These are phyloP conservation scores for Chascanopsetta lugubris DNA, from an alignment of 2,113 vertebrate genomes.

Conservation along the genomic window DNA sequence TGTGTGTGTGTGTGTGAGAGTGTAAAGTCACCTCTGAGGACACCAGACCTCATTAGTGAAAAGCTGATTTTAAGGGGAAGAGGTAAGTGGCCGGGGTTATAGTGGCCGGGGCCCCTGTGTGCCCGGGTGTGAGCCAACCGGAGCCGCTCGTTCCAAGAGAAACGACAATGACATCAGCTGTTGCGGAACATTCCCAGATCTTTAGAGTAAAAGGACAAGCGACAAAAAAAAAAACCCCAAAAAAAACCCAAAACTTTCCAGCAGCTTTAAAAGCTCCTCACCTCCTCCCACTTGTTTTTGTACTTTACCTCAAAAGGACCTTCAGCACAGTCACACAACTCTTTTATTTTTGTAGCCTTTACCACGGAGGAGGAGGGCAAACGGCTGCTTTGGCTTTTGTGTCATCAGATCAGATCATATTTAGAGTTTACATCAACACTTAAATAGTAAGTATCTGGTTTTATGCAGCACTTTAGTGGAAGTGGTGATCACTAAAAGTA, in stretches of 20 bases:
- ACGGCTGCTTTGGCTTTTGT: background rate
- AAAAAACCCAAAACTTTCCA: background rate
- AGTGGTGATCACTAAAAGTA: too few relatives aligned
- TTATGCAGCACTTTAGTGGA: too few relatives aligned
- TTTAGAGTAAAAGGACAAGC: too few relatives aligned
- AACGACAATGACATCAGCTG: background rate
- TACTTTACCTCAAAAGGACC: background rate
- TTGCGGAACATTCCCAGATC: constrained; percentile 1
- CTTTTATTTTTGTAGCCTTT: background rate
- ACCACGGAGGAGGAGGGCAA: background rate
- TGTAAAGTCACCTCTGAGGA: constrained; percentile 42
- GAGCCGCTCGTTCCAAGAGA: background rate
- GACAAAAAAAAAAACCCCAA: too few relatives aligned
- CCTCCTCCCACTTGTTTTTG: background rate
- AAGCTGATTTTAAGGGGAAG: constrained; percentile 34
- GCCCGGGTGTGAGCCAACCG: background rate
- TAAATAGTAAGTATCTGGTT: too few relatives aligned
- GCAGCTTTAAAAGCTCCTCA: background rate
- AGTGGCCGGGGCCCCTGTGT: constrained; percentile 5
- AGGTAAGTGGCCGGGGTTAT: constrained; percentile 14
- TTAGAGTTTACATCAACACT: too few relatives aligned
- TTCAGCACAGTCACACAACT: background rate
- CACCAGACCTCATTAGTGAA: constrained; percentile 34
- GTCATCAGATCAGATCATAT: background rate
- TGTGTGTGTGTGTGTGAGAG: constrained; percentile 6